Base-by-base conservation (phyloP, 2,113 vertebrate species). In the Chaetops frenatus region DNA sequence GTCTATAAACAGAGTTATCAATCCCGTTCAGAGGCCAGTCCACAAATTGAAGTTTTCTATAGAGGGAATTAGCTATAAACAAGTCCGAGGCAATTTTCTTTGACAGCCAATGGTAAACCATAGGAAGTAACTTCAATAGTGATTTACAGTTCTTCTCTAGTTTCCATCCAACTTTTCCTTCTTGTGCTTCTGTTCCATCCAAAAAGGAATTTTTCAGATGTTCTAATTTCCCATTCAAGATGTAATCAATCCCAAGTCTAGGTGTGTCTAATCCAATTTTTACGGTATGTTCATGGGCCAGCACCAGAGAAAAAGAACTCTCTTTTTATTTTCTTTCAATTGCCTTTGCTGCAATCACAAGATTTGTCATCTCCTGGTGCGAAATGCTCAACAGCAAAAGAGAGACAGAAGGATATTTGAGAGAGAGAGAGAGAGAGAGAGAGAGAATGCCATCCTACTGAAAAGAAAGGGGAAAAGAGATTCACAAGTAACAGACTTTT, bases 151-250 rank as follows among this genome's bases (percentile, higher is more conserved):
- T 97, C 88, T 97, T 97, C 96, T 97, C 95, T 96, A 91, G 95
- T 98, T 97, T 98, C 96, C 96, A 97, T 95, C 96, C 97, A 98
- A 96, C 93, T 97, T 97, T 95, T 97, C 97, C 95, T 97, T 96
- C 96, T 96, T 90, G 85, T 88, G 89, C 94, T 97, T 77, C 95
- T 96, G 91, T 86, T 95, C 91, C 86, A 96, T 95, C 90, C 95
- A 95, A 96, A 97, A 96, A 86, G 79, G 95, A 95, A 97, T 97
- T 97, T 97, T 97, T 96, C 96, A 97, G 94, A 95, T 97, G 94
- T 92, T 98, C 97, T 97, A 94, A 97, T 97, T 97, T 97, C 96
- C 97, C 95, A 97, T 96, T 97, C 96, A 96, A 97, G 96, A 96
- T 97, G 92, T 96, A 97, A 97, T 98, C 96, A 96, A 96, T 97